Evolutionary conservation across 1,140 invertebrate genomes (phyloP).

Genomic region (Drosophila murphyi): DNA sequence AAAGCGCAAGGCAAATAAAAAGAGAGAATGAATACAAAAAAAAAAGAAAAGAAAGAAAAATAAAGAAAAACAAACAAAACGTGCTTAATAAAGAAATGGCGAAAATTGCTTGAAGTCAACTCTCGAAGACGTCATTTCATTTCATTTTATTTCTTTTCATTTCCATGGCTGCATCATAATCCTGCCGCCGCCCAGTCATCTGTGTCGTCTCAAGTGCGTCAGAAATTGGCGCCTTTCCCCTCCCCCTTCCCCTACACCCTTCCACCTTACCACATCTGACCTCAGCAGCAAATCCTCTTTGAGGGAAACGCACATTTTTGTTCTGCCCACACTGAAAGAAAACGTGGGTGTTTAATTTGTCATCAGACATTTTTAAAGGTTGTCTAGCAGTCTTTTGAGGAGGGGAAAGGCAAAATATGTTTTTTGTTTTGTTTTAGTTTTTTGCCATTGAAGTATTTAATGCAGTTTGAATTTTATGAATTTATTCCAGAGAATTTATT

Average conservation of each 20-base stretch:
- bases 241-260: background rate
- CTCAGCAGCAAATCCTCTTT: background rate
- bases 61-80: background rate
- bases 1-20: slow-evolving; percentile 9
- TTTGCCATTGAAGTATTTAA: too few relatives aligned
- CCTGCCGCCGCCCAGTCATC: background rate
- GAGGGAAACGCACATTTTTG: slow-evolving; percentile 5
- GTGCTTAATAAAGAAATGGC: slow-evolving; percentile 22
- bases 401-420: too few relatives aligned
- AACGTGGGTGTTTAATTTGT: background rate
- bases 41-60: too few relatives aligned
- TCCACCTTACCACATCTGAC: background rate
- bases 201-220: slow-evolving; percentile 41
- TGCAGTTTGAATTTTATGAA: too few relatives aligned
- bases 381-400: too few relatives aligned
- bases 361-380: background rate
- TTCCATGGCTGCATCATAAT: background rate
- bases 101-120: slow-evolving; percentile 13
- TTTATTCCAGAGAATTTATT: too few relatives aligned
- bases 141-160: background rate
- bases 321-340: background rate
- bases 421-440: too few relatives aligned
- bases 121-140: slow-evolving; percentile 20
- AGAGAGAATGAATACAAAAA: background rate
- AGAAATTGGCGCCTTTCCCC: slow-evolving; percentile 10